Conservation (phyloP, 2,888 invertebrate species). For the Orchestes rusci region DNA sequence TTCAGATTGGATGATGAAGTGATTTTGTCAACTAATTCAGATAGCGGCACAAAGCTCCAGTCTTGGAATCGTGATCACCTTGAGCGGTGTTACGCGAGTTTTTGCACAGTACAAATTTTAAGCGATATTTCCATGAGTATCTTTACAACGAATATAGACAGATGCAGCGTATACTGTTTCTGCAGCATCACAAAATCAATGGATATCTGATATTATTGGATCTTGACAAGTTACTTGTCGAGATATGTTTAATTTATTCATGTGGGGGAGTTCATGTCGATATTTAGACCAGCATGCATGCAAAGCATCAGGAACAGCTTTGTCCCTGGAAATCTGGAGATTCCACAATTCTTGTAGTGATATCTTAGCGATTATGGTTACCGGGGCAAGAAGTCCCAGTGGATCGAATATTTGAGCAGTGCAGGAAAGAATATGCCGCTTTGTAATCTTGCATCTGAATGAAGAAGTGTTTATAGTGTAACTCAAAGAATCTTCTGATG, state of each 20-base stretch:
- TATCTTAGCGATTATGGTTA: constrained; percentile 13
- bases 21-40: no score
- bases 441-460: no score
- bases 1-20: no score
- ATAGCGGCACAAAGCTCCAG: constrained; percentile 21
- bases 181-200: constrained; percentile 14
- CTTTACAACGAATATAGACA: constrained; percentile 10
- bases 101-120: constrained; percentile 19
- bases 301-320: constrained; percentile 14
- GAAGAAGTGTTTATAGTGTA: constrained; percentile 17
- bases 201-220: constrained; percentile 6
- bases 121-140: constrained; percentile 7
- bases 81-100: constrained; percentile 19
- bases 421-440: no score
- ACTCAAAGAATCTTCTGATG: constrained; percentile 16
- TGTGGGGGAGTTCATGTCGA: no score
- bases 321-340: constrained; percentile 17
- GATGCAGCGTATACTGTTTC: constrained; percentile 19
- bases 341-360: constrained; percentile 20
- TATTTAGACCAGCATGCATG: no score
- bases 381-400: constrained; percentile 14
- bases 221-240: constrained; percentile 7
- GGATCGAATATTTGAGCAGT: no score
- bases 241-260: constrained; percentile 15
- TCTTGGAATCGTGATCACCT: constrained; percentile 16